Conservation (phyloP, 2,113 vertebrate species). For the Pterocles burchelli region DNA sequence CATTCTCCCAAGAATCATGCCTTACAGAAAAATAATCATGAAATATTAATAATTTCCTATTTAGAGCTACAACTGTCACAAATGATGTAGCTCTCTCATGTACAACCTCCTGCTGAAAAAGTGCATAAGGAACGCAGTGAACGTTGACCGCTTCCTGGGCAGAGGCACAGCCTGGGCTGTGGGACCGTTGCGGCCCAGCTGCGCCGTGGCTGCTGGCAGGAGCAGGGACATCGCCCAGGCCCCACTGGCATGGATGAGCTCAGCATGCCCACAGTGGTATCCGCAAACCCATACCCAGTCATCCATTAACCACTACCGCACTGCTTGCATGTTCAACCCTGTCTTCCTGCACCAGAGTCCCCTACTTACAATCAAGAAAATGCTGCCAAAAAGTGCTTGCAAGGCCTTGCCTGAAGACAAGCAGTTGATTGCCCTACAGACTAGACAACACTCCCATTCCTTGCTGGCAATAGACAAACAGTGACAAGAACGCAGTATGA, state of each 20-base stretch:
- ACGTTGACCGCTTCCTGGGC: fast-evolving
- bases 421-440: fast-evolving
- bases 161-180: background rate
- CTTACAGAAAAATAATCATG: constrained; percentile 45
- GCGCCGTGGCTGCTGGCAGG: fast-evolving
- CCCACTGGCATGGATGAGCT: fast-evolving
- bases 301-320: background rate
- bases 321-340: background rate
- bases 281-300: background rate
- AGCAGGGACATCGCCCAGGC: background rate
- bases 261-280: background rate
- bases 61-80: constrained; percentile 46
- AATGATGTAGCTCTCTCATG: background rate
- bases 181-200: fast-evolving
- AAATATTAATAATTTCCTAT: constrained; percentile 61
- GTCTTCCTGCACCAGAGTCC: background rate
- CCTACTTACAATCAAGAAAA: background rate
- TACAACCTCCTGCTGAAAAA: background rate
- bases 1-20: constrained; percentile 1
- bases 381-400: background rate
- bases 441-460: background rate
- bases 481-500: fast-evolving
- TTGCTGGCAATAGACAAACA: background rate
- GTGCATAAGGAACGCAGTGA: background rate
- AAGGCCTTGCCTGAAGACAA: background rate